Evolutionary conservation across 2,888 invertebrate genomes (phyloP), one percentile per base, ranked within the genome.

Genomic region (Ceraclea dissimilis): DNA sequence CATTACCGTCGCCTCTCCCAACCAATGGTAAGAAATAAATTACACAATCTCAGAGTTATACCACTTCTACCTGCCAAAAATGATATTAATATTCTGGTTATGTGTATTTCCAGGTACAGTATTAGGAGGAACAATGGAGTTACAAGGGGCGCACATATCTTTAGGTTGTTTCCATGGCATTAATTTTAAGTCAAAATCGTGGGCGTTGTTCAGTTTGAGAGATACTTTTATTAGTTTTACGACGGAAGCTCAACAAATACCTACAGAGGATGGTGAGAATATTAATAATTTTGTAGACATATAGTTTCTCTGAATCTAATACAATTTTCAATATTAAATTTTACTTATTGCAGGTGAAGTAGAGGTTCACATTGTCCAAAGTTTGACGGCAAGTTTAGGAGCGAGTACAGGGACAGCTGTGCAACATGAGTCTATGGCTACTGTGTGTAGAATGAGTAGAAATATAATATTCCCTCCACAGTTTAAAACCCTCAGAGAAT

Each of bases 81-180:
- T n/a, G n/a, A n/a, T n/a, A n/a, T n/a, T n/a, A n/a, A n/a, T n/a
- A 26, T 26, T 26, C 10, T 26, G 26, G 10, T 26, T 26, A 26
- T 26, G 4, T 26, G 26, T 10, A 26, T 26, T 46, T 46, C 5
- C 74, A 71, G 89, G 93, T 60, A 88, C 91, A 20, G 86, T 92
- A 13, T 76, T 93, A 1, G 93, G 93, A 22, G 90, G 93, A 51
- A 90, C 91, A 48, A 85, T 95, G 84, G 86, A 96, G 73, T 73
- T 94, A 63, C 86, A 90, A 72, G 90, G 90, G 39, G 88, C 87
- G 60, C 93, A 96, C 72, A 90, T 97, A 57, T 93, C 95, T 5
- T 76, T 97, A 62, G 96, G 95, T 2, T 97, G 97, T 71, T 97
- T 97, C 80, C 95, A 97, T 72, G 97, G 97, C 33, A 91, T 93